phyloP scores from a whole-genome alignment of 2,113 vertebrate species.

The Neodon shergylaensis region DNA sequence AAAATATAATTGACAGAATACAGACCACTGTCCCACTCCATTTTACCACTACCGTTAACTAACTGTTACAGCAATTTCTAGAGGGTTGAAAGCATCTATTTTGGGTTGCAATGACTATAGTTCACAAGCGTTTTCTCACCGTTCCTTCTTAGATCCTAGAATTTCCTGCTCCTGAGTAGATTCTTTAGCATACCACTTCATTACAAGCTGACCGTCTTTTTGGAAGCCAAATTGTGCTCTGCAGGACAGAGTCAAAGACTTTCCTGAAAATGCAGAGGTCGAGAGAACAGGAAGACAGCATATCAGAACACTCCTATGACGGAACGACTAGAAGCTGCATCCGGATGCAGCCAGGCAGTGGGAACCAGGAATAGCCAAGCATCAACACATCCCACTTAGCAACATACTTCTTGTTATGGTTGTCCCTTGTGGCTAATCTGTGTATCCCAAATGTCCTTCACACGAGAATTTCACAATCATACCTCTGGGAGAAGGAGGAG shows the following conservation, averaged over 20 bases:
- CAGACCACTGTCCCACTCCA: no score
- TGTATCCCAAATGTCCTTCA: background rate
- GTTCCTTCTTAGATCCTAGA: slow-evolving; percentile 50
- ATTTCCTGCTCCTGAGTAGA: slow-evolving; percentile 70
- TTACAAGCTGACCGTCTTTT: slow-evolving; percentile 40
- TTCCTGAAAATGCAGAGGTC: slow-evolving; percentile 82
- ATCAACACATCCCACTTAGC: accelerated
- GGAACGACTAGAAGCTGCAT: background rate
- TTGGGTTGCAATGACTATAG: background rate
- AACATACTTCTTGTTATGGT: no score
- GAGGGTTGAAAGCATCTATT: background rate
- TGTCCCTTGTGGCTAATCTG: background rate
- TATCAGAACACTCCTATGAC: background rate
- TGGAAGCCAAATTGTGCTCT: slow-evolving; percentile 86
- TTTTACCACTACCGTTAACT: no score
- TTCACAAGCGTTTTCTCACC: slow-evolving; percentile 71
- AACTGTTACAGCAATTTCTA: background rate
- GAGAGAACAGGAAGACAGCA: background rate
- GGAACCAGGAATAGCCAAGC: accelerated
- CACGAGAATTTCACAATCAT: background rate
- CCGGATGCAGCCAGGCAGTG: accelerated
- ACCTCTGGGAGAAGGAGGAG: background rate
- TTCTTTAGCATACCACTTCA: slow-evolving; percentile 85
- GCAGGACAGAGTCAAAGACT: slow-evolving; percentile 86
- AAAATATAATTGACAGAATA: no score